Evolutionary conservation across 2,797 vertebrate species (phyloP), one percentile per base, ranked within the genome.

Genomic region (Rallus crepitans): DNA sequence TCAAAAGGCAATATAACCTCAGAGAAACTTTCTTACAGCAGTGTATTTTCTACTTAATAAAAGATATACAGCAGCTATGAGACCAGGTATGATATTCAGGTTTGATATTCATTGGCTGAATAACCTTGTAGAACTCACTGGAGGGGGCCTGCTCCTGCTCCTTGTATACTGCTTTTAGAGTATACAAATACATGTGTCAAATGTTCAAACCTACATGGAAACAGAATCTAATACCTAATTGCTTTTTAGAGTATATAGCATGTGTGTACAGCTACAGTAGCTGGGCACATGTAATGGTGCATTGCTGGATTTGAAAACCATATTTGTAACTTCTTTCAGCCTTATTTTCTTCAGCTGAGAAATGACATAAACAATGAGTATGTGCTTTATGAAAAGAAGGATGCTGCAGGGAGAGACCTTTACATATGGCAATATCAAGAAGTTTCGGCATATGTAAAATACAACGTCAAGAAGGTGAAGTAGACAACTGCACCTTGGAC

Each of bases 21-120:
- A 3, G 35, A 78, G 63, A 81, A 85, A 94, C 77, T 85, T 89
- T 55, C 52, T 82, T 85, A 31, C 40, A 72, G 53, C 42, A 39
- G 39, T 73, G 9, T 60, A 76, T 87, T 80, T 91, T 94, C 72
- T 87, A 57, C 69, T 96, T 86, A 61, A 68, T 64, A 79, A 79
- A 89, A 89, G 45, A 61, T 42, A 87, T 13, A 81, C 27, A 84
- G 64, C 35, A 64, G 40, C 48, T 65, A 39, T 82, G 15, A 70
- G 20, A 52, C 15, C 3, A 2, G 28, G n/a, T 71, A 60, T 90
- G 66, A 95, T n/a, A 35, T 61, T 80, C 59, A 57, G 66, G 37
- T 90, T 84, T 40, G 24, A 76, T 77, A 94, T 45, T 85, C 28
- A 59, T 82, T 88, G 90, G 50, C 56, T 91, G 73, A 91, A 50